Base-by-base conservation (phyloP, 2,113 vertebrate genomes). In the Mugil cephalus region DNA sequence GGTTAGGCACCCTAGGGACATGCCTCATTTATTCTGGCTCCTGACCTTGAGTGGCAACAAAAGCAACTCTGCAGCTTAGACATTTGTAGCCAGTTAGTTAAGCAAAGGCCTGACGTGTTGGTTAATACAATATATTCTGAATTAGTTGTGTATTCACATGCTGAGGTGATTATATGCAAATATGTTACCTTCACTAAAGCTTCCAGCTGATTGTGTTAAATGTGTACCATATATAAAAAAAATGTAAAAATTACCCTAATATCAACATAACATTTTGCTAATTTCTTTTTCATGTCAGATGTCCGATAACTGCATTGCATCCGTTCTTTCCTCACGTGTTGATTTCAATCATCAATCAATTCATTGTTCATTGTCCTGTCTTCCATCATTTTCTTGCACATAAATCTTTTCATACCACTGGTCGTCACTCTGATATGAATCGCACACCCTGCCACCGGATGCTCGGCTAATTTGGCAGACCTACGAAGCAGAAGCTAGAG, bases 11-110 rank as follows among this genome's bases (percentile, higher is more conserved):
- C 69, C 80, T 11, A 10, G 75, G 79, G 85, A 91, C 78, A 86
- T 62, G 83, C 72, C 75, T 86, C 74, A 89, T 88, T 87, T 91
- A 80, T 79, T 79, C 74, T 59, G 39, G 54, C 79, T 83, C 73
- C 69, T 89, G 85, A 91, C 89, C 88, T 91, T 89, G 58, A 83
- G 60, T 61, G 69, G 68, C 55, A 78, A 83, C 54, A 59, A 40
- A 51, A 82, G 69, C 52, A 61, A 63, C 15, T 18, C 17, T 18
- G 50, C 64, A 78, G 60, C 66, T 75, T 30, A 46, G 73, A 87
- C 52, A 60, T 86, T 85, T 82, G 50, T 59, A 45, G 61, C 36
- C 75, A 71, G 69, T 87, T 83, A 80, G 78, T 52, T 55, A 48
- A 81, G 75, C 69, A 68, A 75, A 60, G 21, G 46, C 30, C 71